These are phyloP conservation scores for Phocoena sinus DNA, from an alignment of 2,113 vertebrate genomes.

Conservation along the genomic window DNA sequence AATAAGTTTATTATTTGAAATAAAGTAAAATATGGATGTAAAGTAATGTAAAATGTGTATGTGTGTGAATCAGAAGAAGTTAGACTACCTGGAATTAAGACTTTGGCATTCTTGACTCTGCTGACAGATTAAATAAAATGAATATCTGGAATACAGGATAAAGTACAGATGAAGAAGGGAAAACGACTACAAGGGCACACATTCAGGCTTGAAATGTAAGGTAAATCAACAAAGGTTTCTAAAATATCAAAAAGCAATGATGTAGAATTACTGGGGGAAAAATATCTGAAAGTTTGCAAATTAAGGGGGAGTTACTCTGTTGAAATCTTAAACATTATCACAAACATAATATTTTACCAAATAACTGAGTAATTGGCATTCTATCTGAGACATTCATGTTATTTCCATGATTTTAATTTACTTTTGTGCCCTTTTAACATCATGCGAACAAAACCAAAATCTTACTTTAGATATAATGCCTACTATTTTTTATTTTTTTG, in stretches of 20 bases:
- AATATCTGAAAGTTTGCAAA: not conserved
- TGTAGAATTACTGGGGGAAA: not conserved
- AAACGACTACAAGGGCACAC: not conserved
- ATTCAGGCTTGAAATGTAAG: not conserved
- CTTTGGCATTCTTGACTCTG: not conserved
- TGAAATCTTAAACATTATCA: not conserved
- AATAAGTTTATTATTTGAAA: not conserved
- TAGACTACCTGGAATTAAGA: not conserved
- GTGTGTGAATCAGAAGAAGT: not conserved
- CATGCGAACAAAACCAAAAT: not conserved
- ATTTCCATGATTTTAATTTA: not conserved
- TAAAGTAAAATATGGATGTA: not conserved
- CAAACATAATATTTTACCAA: not conserved
- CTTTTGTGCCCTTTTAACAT: not conserved
- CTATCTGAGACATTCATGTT: not conserved
- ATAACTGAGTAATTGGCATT: not conserved
- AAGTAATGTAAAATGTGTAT: not conserved
- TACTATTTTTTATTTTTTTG: not conserved
- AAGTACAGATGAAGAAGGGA: not conserved
- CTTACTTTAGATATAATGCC: not conserved
- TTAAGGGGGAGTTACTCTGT: not conserved
- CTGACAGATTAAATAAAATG: not conserved
- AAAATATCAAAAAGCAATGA: not conserved
- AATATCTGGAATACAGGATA: not conserved
- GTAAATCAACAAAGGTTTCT: not conserved